Evolutionary conservation across 2,888 invertebrate genomes (phyloP).

Genomic region (Erynnis tages): DNA sequence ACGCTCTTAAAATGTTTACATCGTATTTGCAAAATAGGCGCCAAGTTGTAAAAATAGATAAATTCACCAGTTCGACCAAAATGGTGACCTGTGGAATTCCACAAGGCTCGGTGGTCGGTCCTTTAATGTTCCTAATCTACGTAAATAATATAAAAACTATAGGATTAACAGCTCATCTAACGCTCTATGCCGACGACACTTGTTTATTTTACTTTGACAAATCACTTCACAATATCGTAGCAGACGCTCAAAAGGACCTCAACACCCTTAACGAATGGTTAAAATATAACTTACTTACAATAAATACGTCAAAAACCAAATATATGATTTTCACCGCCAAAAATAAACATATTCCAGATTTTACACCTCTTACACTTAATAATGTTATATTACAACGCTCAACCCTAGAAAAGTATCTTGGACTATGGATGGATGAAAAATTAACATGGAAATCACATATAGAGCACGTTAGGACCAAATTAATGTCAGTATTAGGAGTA

Average conservation of each 20-base stretch:
- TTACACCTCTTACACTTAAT: too few species aligned
- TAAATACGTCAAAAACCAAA: conserved; percentile 2
- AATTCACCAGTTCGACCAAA: not conserved
- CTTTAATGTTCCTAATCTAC: not conserved
- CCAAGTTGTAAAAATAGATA: conserved; percentile 5
- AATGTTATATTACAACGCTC: too few species aligned
- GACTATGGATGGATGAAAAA: too few species aligned
- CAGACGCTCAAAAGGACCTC: conserved; percentile 4
- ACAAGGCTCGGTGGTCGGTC: not conserved
- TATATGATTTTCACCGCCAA: conserved; percentile 1
- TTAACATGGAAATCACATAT: too few species aligned
- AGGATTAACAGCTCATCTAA: conserved; percentile 2
- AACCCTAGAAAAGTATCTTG: too few species aligned
- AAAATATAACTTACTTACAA: conserved; percentile 8
- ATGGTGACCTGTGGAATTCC: not conserved
- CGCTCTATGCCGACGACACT: conserved; percentile 1
- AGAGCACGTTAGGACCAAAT: too few species aligned
- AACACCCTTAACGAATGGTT: conserved; percentile 6
- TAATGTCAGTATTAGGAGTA: too few species aligned
- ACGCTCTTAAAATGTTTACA: not conserved
- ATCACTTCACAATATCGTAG: not conserved
- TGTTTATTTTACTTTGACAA: conserved; percentile 1
- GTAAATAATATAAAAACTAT: conserved; percentile 6
- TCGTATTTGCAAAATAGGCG: conserved; percentile 3
- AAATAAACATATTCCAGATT: conserved; percentile 6